phyloP scores from a whole-genome alignment of 2,797 vertebrate species.

The Siniperca obscura region DNA sequence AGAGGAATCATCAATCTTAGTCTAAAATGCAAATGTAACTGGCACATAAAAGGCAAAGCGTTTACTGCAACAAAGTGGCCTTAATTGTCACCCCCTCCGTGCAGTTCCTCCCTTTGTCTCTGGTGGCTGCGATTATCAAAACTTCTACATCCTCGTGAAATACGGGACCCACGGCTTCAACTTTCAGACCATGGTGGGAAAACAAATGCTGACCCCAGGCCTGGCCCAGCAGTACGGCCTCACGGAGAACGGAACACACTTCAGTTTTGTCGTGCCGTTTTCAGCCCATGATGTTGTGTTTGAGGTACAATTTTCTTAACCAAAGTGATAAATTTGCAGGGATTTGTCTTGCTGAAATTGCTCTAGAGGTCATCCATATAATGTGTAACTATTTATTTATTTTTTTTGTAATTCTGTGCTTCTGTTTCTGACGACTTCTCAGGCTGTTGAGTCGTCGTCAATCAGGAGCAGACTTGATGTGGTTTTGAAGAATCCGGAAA shows the following conservation, averaged over 20 bases:
- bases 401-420: background rate
- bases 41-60: too few relatives aligned
- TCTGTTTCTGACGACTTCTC: background rate
- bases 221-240: slow-evolving; percentile 68
- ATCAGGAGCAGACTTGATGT: slow-evolving; percentile 73
- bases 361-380: background rate
- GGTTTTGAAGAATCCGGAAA: slow-evolving; percentile 55
- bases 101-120: slow-evolving; percentile 66
- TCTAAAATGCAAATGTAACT: background rate
- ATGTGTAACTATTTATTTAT: background rate
- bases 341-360: background rate
- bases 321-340: background rate
- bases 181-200: slow-evolving; percentile 72
- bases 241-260: slow-evolving; percentile 70
- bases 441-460: slow-evolving; percentile 62
- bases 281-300: slow-evolving; percentile 43
- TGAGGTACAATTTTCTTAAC: slow-evolving; percentile 59
- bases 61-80: too few relatives aligned
- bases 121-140: slow-evolving; percentile 70
- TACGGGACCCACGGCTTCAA: slow-evolving; percentile 57
- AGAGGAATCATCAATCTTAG: background rate
- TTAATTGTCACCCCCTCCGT: background rate
- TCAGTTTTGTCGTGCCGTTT: slow-evolving; percentile 71
- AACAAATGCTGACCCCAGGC: slow-evolving; percentile 34
- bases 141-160: slow-evolving; percentile 73